A percentile compares a stretch with the other conserved stretches of the same genome.
phyloP scores from a whole-genome alignment of 1,140 invertebrate genomes.

The Calephelis virginiensis region DNA sequence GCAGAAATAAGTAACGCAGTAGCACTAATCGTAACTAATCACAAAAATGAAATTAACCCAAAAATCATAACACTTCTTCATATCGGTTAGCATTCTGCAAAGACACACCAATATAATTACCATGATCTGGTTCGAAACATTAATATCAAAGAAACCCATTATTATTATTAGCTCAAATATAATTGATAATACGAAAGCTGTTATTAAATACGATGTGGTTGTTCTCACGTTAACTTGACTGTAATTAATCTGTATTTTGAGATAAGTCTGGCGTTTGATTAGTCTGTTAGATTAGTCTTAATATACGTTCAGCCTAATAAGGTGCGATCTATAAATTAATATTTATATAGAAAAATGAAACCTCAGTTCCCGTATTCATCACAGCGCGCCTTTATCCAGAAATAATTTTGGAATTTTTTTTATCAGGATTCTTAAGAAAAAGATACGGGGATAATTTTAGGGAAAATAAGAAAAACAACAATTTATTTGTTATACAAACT shows the following conservation, averaged over 20 bases:
- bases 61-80: too few relatives aligned
- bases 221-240: constrained; percentile 53
- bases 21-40: too few relatives aligned
- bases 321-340: constrained; percentile 10
- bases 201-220: constrained; percentile 47
- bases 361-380: too few relatives aligned
- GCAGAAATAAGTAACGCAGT: too few relatives aligned
- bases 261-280: constrained; percentile 25
- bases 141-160: constrained; percentile 43
- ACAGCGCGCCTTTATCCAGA: too few relatives aligned
- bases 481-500: too few relatives aligned
- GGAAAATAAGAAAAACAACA: too few relatives aligned
- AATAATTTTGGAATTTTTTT: too few relatives aligned
- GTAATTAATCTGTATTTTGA: constrained; percentile 58
- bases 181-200: constrained; percentile 46
- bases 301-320: constrained; percentile 21
- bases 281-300: constrained; percentile 20
- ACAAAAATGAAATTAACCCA: too few relatives aligned
- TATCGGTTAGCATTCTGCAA: too few relatives aligned
- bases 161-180: constrained; percentile 51
- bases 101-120: constrained; percentile 3
- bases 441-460: too few relatives aligned
- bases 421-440: too few relatives aligned
- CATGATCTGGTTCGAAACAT: constrained; percentile 26
- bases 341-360: neutral